Evolutionary conservation across 2,797 vertebrate genomes (phyloP).

Genomic region (Rhyacichthys aspro): DNA sequence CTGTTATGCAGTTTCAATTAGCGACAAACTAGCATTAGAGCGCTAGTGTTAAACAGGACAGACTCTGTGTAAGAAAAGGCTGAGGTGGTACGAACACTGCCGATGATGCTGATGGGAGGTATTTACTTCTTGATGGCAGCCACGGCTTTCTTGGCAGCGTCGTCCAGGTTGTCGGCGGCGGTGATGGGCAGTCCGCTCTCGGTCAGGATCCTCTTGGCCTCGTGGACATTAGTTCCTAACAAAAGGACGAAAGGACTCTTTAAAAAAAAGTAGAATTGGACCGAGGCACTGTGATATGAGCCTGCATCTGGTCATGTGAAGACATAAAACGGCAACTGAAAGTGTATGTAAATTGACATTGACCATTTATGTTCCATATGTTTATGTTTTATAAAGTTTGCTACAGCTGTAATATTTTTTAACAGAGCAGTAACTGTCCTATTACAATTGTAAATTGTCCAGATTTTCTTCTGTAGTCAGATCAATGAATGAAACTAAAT

Average conservation of each 20-base stretch:
- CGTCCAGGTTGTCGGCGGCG: constrained; percentile 89
- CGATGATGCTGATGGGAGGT: not conserved
- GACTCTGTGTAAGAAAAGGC: constrained; percentile 20
- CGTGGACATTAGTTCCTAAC: constrained; percentile 92
- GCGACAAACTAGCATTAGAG: not conserved
- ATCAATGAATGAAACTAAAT: too few species aligned
- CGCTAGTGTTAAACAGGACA: constrained; percentile 22
- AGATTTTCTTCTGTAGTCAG: too few species aligned
- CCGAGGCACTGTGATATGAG: too few species aligned
- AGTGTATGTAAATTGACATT: too few species aligned
- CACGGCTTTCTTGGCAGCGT: constrained; percentile 95
- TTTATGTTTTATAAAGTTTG: too few species aligned
- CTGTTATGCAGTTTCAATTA: not conserved
- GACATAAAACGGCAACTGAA: too few species aligned
- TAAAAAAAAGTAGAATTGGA: not conserved
- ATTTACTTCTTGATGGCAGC: constrained; percentile 88
- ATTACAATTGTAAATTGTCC: too few species aligned
- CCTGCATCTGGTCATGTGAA: too few species aligned
- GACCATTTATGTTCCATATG: too few species aligned
- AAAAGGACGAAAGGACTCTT: constrained; percentile 7
- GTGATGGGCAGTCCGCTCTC: constrained; percentile 94
- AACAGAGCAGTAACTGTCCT: too few species aligned
- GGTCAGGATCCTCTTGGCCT: constrained; percentile 90
- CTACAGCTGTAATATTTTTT: too few species aligned
- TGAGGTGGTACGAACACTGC: not conserved